Base-by-base conservation (phyloP, 2,888 invertebrate genomes). In the Callyntrura sp. region DNA sequence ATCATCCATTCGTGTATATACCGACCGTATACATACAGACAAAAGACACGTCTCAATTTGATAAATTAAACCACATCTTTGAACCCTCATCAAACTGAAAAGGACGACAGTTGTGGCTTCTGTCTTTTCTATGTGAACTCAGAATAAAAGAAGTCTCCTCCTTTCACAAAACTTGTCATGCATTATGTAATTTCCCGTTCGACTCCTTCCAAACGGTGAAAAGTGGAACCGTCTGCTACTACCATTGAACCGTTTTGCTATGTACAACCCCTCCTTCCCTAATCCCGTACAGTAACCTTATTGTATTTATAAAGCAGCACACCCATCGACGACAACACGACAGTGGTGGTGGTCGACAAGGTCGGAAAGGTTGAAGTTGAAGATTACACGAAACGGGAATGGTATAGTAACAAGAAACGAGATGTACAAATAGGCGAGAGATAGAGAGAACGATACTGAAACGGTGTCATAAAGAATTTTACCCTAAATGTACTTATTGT, bases 401-500 rank as follows among this genome's bases (percentile, higher is more conserved):
- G 20, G 6, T 23, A 23, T 23, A 20, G 4, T 17, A 60, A 60
- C 60, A 23, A 60, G 60, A 60, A 20, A 17, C n/a, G 9, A 60
- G 20, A 35, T 4, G 35, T 35, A 35, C 35, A 35, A 35, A 35
- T 2, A 35, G 35, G 35, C 35, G 35, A 35, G 35, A 6, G 35
- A 17, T 28, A 14, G 65, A 14, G 28, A 70, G 70, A 70, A 70
- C 43, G 45, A 9, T 43, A 45, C 17, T 12, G 70, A 17, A 70
- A 45, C 70, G 17, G 23, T 20, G 25, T 76, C 48, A 76, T 76
- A 51, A 76, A 76, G 55, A 79, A 79, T 35, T 60, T 55, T 57
- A 43, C 79, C 55, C 35, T 57, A 57, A n/a, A 35, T 79, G 79
- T 57, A 57, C 57, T 79, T 79, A 76, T 51, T 76, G 55, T 79